Conservation (phyloP, 1,140 invertebrate species). For the Drosophila suzukii region DNA sequence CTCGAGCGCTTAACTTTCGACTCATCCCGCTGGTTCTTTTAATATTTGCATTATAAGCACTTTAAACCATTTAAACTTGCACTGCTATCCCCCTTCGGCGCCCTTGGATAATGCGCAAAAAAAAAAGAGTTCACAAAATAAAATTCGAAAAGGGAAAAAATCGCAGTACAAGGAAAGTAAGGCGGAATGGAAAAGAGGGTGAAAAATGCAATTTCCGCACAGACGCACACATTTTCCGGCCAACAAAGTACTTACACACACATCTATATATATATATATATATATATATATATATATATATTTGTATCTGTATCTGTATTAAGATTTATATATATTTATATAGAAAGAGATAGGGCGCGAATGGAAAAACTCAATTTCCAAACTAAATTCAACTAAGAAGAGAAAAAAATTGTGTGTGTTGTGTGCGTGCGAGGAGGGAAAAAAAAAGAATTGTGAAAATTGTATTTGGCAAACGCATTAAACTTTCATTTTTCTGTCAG, state of each 20-base stretch:
- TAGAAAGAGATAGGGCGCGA: slow-evolving; percentile 28
- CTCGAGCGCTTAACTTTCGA: slow-evolving; percentile 58
- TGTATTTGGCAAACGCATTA: slow-evolving; percentile 83
- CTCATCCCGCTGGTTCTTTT: slow-evolving; percentile 24
- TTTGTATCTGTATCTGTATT: slow-evolving; percentile 25
- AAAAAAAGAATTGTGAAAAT: slow-evolving; percentile 65
- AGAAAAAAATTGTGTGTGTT: slow-evolving; percentile 26
- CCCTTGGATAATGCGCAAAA: slow-evolving; percentile 23
- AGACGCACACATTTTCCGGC: slow-evolving; percentile 83
- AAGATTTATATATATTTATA: slow-evolving; percentile 18
- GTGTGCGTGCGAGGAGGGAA: slow-evolving; percentile 15
- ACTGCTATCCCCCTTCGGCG: background rate
- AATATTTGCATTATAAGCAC: slow-evolving; percentile 77
- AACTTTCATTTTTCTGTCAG: slow-evolving; percentile 84
- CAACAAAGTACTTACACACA: slow-evolving; percentile 40
- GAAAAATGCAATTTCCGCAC: slow-evolving; percentile 83
- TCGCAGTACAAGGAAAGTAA: slow-evolving; percentile 7
- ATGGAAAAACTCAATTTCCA: slow-evolving; percentile 67
- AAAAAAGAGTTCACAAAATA: slow-evolving; percentile 2
- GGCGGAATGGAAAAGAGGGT: slow-evolving; percentile 11
- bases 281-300: slow-evolving; percentile 23
- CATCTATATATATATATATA: slow-evolving; percentile 2
- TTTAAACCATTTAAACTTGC: slow-evolving; percentile 76
- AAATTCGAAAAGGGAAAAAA: slow-evolving; percentile 14
- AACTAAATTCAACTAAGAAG: slow-evolving; percentile 61